Percentiles rank a stretch among this genome's conserved stretches.
These are phyloP conservation scores for Macroglossus sobrinus DNA, from an alignment of 2,113 vertebrate genomes.

Conservation along the genomic window DNA sequence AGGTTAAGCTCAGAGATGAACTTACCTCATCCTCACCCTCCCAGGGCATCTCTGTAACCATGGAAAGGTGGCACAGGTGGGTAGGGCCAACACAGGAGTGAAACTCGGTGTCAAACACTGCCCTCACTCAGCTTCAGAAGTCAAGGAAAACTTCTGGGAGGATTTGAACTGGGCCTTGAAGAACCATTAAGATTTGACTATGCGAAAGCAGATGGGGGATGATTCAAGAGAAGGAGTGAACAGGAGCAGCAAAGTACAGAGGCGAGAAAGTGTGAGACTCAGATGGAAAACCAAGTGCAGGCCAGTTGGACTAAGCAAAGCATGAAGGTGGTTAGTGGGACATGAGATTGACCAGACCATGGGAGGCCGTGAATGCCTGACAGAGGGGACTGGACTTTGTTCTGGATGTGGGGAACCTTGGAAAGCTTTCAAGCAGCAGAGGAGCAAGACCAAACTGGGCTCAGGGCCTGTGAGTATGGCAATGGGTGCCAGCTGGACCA, in stretches of 20 bases:
- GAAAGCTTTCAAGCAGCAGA: background rate
- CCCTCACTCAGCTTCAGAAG: background rate
- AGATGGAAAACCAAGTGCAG: background rate
- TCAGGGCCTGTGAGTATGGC: rapidly evolving
- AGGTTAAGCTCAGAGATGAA: background rate
- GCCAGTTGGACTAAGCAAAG: background rate
- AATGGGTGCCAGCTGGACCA: rapidly evolving
- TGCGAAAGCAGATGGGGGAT: background rate
- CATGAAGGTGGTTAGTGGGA: background rate
- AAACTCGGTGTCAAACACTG: background rate
- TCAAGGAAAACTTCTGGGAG: background rate
- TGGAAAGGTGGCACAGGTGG: rapidly evolving
- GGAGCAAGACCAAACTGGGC: background rate
- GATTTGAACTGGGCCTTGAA: background rate
- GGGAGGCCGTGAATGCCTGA: rapidly evolving
- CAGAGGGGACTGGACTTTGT: background rate
- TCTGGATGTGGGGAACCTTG: background rate
- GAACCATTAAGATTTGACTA: background rate
- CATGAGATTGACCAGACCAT: background rate
- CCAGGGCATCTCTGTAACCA: too few species aligned
- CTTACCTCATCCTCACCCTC: rapidly evolving
- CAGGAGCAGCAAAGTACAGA: background rate
- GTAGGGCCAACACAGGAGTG: rapidly evolving
- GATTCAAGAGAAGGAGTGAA: background rate
- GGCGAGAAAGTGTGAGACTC: rapidly evolving